Evolutionary conservation across 92 coral and sea anemone genomes (phyloP).

Genomic region (Meandrina meandrites): DNA sequence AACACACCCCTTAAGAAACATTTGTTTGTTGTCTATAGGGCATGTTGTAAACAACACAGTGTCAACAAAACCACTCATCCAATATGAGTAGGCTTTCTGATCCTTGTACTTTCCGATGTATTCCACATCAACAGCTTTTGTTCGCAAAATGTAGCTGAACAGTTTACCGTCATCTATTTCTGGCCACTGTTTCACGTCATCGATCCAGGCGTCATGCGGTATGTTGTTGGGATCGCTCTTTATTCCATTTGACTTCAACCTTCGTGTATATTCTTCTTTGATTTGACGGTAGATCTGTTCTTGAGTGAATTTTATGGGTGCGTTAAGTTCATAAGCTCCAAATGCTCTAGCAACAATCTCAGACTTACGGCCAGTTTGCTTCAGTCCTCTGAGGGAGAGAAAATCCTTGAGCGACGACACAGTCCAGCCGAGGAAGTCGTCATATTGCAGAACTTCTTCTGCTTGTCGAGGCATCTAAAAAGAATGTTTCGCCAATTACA

Average conservation of each 20-base stretch:
- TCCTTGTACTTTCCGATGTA: conserved; percentile 64
- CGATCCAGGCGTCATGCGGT: conserved; percentile 22
- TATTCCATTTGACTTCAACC: conserved; percentile 36
- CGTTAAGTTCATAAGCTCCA: conserved; percentile 53
- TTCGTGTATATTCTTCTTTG: conserved; percentile 37
- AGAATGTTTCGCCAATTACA: too few relatives aligned
- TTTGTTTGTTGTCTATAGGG: background rate
- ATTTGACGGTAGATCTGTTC: conserved; percentile 42
- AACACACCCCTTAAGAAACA: conserved; percentile 35
- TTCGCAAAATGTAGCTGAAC: conserved; percentile 55
- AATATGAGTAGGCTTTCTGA: conserved; percentile 56
- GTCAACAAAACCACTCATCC: conserved; percentile 65
- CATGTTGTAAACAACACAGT: conserved; percentile 19
- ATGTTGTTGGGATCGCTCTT: conserved; percentile 47
- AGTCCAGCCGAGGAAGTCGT: too few relatives aligned
- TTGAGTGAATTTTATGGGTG: conserved; percentile 38
- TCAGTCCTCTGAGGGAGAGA: conserved; percentile 44
- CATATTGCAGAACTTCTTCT: too few relatives aligned
- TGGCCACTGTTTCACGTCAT: conserved; percentile 39
- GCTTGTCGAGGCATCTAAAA: too few relatives aligned
- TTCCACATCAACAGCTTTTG: conserved; percentile 66
- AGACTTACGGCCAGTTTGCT: conserved; percentile 46
- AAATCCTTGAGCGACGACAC: conserved; percentile 47
- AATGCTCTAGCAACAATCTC: conserved; percentile 37
- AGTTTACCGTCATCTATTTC: conserved; percentile 48